Conservation (phyloP, 2,797 vertebrate species). For the Poeciliopsis paucimaculata region DNA sequence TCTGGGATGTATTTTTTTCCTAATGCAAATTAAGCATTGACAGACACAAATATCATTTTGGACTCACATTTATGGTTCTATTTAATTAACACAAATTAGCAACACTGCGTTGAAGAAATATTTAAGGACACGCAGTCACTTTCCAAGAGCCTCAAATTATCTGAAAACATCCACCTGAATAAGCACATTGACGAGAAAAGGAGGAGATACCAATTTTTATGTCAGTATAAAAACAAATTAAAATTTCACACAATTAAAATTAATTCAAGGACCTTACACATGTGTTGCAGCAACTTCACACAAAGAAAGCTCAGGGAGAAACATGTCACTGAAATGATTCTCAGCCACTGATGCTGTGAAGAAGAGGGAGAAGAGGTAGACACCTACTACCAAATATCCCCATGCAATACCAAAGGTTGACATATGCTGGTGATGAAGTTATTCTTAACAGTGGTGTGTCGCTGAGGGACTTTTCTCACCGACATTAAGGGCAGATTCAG, state of each 20-base stretch:
- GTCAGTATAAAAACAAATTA: not conserved
- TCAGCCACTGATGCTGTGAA: conserved; percentile 40
- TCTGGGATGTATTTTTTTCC: not conserved
- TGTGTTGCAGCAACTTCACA: conserved; percentile 25
- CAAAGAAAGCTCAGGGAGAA: conserved; percentile 34
- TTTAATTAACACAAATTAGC: not conserved
- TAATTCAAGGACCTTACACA: conserved; percentile 4
- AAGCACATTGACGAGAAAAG: not conserved
- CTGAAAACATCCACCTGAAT: not conserved
- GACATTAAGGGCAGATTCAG: conserved; percentile 37
- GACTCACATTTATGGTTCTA: not conserved
- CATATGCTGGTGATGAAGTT: conserved; percentile 30
- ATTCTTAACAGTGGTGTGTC: conserved; percentile 30
- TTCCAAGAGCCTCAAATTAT: not conserved
- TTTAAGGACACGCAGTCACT: not conserved
- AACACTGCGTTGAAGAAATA: not conserved
- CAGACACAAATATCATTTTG: not conserved
- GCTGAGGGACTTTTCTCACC: conserved; percentile 35
- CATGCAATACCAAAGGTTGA: not conserved
- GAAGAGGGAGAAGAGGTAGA: conserved; percentile 13
- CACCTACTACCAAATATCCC: not conserved
- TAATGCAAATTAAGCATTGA: not conserved
- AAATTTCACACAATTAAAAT: not conserved
- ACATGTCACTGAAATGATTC: conserved; percentile 50
- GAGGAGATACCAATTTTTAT: not conserved